Conservation (phyloP, 2,113 vertebrate species). For the Glareola pratincola region DNA sequence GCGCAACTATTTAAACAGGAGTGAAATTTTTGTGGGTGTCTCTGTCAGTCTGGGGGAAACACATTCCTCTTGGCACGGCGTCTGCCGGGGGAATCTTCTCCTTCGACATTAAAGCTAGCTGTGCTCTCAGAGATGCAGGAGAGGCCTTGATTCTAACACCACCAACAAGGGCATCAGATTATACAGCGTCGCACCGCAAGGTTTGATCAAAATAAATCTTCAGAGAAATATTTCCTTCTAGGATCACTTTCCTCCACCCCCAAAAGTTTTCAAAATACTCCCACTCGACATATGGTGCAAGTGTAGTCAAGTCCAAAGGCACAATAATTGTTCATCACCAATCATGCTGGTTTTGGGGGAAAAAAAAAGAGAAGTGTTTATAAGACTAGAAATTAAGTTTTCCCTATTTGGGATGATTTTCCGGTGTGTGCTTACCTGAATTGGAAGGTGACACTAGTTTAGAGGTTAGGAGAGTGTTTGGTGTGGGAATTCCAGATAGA, state of each 20-base stretch:
- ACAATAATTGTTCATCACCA: not conserved
- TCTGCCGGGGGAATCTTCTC: not conserved
- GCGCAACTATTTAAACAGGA: not conserved
- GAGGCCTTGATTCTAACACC: not conserved
- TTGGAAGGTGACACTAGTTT: not conserved
- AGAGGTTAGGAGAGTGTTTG: not conserved
- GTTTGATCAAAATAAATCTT: not conserved
- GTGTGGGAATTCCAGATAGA: not conserved
- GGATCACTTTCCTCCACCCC: not conserved
- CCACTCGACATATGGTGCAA: not conserved
- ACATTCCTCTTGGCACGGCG: not conserved
- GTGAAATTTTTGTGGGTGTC: not conserved
- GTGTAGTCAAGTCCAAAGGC: not conserved
- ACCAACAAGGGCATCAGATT: not conserved
- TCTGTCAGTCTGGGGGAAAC: not conserved
- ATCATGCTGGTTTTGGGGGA: accelerated
- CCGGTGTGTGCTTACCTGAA: not conserved
- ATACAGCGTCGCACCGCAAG: accelerated
- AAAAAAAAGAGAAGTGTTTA: not conserved
- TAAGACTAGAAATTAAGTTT: not conserved
- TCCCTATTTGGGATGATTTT: not conserved
- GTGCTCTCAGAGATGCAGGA: not conserved
- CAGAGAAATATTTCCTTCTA: not conserved
- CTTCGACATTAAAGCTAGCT: not conserved
- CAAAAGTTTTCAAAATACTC: not conserved